Evolutionary conservation across 2,797 vertebrate species (phyloP).

Genomic region (Denticeps clupeoides): DNA sequence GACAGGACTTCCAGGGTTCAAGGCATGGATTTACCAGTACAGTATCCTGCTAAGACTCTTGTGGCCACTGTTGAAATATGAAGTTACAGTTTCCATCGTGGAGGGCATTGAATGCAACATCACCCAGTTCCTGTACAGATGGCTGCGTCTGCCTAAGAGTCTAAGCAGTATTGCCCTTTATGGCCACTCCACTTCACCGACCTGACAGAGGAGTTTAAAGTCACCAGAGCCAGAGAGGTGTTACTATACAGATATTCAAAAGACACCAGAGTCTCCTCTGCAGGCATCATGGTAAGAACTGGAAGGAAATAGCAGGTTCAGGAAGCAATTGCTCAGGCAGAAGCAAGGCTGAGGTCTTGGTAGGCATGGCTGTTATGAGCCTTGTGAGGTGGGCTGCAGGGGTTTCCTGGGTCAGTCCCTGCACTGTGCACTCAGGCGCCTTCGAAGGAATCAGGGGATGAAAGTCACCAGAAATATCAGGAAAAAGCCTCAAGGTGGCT

Average conservation of each 20-base stretch:
- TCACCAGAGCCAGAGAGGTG: not conserved
- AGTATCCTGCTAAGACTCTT: not conserved
- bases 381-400: too few relatives aligned
- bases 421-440: too few relatives aligned
- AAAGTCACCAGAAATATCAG: too few relatives aligned
- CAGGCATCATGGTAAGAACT: not conserved
- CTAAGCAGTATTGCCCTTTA: not conserved
- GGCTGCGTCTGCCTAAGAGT: slow-evolving; percentile 8
- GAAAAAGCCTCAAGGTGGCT: too few relatives aligned
- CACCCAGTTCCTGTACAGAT: not conserved
- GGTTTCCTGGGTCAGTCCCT: too few relatives aligned
- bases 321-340: not conserved
- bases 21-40: not conserved
- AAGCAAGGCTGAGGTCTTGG: too few relatives aligned
- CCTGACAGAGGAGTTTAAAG: not conserved
- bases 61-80: slow-evolving; percentile 2
- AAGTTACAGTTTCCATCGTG: not conserved
- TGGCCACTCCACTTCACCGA: too few relatives aligned
- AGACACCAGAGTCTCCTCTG: not conserved
- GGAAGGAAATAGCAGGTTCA: not conserved
- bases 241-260: not conserved
- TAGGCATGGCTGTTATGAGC: too few relatives aligned
- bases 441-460: too few relatives aligned
- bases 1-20: not conserved
- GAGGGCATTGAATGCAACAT: not conserved